Percentiles rank a stretch among this genome's conserved stretches.
Conservation (phyloP, 1,140 invertebrate species). For the Spodoptera litura region DNA sequence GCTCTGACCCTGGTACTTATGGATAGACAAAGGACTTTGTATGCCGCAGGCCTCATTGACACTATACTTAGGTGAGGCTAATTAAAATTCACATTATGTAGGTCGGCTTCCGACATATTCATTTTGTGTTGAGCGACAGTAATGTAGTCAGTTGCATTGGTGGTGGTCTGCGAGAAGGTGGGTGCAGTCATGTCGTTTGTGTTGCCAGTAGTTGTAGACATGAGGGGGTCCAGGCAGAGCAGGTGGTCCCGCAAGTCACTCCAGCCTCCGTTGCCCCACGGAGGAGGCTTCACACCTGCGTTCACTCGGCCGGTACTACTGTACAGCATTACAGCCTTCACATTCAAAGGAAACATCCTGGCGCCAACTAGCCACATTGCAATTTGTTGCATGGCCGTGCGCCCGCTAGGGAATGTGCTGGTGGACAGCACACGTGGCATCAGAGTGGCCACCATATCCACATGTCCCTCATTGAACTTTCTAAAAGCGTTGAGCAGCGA, state of each 20-base stretch:
- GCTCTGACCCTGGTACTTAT: too few species aligned
- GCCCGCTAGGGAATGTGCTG: constrained; percentile 29
- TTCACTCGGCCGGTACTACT: constrained; percentile 47
- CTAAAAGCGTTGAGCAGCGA: constrained; percentile 58
- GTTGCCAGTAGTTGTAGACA: constrained; percentile 43
- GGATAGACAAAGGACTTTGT: too few species aligned
- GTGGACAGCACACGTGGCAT: constrained; percentile 54
- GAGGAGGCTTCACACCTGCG: constrained; percentile 2
- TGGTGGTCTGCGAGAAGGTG: neutral
- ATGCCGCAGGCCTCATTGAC: too few species aligned
- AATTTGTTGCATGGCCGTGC: constrained; percentile 28
- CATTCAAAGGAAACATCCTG: constrained; percentile 48
- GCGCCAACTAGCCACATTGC: neutral
- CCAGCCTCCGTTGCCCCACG: constrained; percentile 55
- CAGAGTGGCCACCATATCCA: constrained; percentile 52
- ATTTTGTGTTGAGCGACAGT: neutral
- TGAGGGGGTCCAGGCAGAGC: constrained; percentile 52
- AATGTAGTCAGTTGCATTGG: neutral
- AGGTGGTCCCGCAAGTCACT: constrained; percentile 56
- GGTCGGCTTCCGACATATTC: neutral
- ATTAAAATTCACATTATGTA: neutral
- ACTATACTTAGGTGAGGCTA: too few species aligned
- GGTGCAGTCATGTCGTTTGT: constrained; percentile 4
- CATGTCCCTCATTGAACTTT: constrained; percentile 44
- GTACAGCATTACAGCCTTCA: constrained; percentile 52